phyloP scores from a whole-genome alignment of 2,797 vertebrate species.

The Sebastes steindachneri region DNA sequence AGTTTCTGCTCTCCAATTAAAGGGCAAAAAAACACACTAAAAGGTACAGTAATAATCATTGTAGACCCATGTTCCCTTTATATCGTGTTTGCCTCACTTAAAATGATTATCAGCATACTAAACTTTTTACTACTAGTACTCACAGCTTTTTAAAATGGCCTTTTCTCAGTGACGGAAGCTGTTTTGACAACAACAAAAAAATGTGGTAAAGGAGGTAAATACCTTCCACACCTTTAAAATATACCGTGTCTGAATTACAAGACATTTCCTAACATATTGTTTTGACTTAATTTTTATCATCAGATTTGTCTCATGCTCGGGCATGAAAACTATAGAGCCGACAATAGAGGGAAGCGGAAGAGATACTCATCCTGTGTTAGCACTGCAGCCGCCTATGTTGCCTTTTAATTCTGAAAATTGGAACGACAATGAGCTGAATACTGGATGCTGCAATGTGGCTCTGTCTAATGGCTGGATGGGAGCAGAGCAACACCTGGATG shows the following conservation, averaged over 20 bases:
- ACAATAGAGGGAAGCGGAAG: not conserved
- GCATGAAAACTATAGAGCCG: not conserved
- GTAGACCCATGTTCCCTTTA: not conserved
- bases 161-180: not conserved
- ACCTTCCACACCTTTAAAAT: not conserved
- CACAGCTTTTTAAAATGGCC: not conserved
- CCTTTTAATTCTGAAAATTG: constrained; percentile 13
- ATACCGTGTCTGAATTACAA: not conserved
- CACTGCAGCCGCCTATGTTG: not conserved
- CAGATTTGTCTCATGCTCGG: not conserved
- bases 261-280: not conserved
- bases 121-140: not conserved
- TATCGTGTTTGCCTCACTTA: not conserved
- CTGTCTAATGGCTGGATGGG: constrained; percentile 11
- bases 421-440: constrained; percentile 8
- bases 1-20: constrained; percentile 47
- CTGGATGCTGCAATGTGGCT: not conserved
- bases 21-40: not conserved
- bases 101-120: not conserved
- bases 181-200: not conserved
- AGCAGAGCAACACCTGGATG: not conserved
- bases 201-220: not conserved
- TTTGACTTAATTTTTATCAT: not conserved
- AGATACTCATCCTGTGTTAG: constrained; percentile 5
- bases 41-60: constrained; percentile 15